Evolutionary conservation across 30 jellyfish, hydroid and myxozoan genomes (phyloP).

Genomic region (Aurelia coerulea): DNA sequence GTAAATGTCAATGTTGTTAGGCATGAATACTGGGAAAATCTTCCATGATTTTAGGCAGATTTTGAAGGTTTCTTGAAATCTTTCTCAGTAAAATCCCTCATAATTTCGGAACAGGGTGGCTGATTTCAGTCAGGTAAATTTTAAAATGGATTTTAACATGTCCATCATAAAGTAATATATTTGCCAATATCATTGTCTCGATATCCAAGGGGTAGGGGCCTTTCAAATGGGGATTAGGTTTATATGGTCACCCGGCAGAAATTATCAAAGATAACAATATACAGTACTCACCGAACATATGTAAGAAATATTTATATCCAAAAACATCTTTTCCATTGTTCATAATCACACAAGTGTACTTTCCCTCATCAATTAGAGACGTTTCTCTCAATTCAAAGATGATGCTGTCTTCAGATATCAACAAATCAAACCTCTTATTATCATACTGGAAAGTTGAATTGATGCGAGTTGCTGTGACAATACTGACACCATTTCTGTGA

Average conservation of each 20-base stretch:
- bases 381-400: not conserved
- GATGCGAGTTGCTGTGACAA: not conserved
- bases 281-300: conserved; percentile 26
- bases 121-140: no score
- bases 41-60: not conserved
- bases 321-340: conserved; percentile 1
- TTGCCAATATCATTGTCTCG: no score
- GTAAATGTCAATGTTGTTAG: no score
- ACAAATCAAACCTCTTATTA: not conserved
- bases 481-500: not conserved
- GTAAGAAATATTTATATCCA: conserved; percentile 12
- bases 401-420: not conserved
- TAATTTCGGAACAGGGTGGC: not conserved
- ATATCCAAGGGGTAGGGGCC: no score
- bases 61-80: no score
- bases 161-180: no score
- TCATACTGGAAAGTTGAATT: not conserved
- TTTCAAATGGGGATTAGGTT: no score
- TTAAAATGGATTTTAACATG: no score
- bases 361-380: conserved; percentile 35
- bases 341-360: conserved; percentile 20
- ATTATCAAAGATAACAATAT: no score
- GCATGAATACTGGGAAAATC: not conserved
- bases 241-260: no score
- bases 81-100: not conserved